Percentiles rank a stretch among this genome's conserved stretches.
Conservation (phyloP, 2,113 vertebrate species). For the Gymnobelideus leadbeateri region DNA sequence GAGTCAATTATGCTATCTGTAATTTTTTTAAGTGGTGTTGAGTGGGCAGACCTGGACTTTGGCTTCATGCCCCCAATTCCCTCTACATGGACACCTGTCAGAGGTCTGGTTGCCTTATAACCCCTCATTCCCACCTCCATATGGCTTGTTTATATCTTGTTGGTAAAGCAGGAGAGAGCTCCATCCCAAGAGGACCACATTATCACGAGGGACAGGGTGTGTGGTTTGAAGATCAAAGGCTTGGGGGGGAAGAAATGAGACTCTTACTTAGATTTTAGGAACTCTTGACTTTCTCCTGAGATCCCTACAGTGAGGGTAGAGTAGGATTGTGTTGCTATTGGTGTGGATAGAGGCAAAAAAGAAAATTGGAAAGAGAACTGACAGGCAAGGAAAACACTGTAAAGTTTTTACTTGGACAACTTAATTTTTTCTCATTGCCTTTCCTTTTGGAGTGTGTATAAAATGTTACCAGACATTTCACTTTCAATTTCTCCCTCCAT, state of each 20-base stretch:
- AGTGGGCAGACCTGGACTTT: slow-evolving; percentile 57
- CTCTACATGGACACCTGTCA: slow-evolving; percentile 50
- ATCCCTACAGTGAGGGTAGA: not conserved
- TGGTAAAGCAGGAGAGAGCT: not conserved
- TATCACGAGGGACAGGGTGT: not conserved
- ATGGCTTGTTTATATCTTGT: not conserved
- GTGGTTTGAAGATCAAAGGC: not conserved
- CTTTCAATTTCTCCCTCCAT: not conserved
- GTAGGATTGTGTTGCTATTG: not conserved
- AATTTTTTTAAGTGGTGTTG: slow-evolving; percentile 79
- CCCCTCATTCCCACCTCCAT: not conserved
- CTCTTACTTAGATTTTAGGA: not conserved
- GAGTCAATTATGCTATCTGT: slow-evolving; percentile 77
- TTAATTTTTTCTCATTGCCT: not conserved
- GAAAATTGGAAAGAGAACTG: not conserved
- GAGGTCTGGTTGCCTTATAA: slow-evolving; percentile 11
- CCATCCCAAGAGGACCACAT: not conserved
- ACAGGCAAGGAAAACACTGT: too few species aligned
- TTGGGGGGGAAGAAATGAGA: not conserved
- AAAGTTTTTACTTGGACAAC: not conserved
- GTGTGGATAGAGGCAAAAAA: not conserved
- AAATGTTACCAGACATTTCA: not conserved
- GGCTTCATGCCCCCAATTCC: slow-evolving; percentile 32
- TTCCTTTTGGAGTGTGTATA: not conserved
- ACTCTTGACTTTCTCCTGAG: not conserved